phyloP scores from a whole-genome alignment of 2,888 invertebrate genomes.

The Nysson spinosus region DNA sequence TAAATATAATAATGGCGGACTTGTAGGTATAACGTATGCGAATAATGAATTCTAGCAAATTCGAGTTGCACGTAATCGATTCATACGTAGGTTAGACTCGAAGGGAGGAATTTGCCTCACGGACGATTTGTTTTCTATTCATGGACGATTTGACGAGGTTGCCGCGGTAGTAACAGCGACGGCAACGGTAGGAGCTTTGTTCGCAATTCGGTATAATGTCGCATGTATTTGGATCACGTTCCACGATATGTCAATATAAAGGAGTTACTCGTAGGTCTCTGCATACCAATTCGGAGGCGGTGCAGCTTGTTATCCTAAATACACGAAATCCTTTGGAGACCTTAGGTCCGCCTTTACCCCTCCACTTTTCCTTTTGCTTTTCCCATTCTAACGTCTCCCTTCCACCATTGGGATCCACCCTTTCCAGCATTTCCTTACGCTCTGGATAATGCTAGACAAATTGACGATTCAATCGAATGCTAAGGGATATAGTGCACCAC shows the following conservation, averaged over 20 bases:
- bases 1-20: not conserved
- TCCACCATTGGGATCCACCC: constrained; percentile 10
- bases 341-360: constrained; percentile 56
- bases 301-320: constrained; percentile 78
- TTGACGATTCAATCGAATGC: constrained; percentile 76
- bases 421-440: constrained; percentile 54
- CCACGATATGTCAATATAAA: constrained; percentile 77
- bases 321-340: constrained; percentile 77
- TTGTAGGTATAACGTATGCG: not conserved
- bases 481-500: constrained; percentile 67
- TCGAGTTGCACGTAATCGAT: constrained; percentile 50
- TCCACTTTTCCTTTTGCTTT: constrained; percentile 18
- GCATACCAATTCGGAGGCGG: constrained; percentile 75
- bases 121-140: constrained; percentile 72
- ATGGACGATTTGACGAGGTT: constrained; percentile 69
- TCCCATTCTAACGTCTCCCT: constrained; percentile 12
- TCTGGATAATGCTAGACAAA: constrained; percentile 76
- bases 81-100: constrained; percentile 35
- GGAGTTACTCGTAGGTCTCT: constrained; percentile 72
- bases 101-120: constrained; percentile 65
- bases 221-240: constrained; percentile 78
- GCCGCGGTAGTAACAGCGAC: constrained; percentile 32
- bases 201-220: constrained; percentile 76
- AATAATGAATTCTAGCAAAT: constrained; percentile 19
- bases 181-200: constrained; percentile 62